phyloP scores from a whole-genome alignment of 2,113 vertebrate species.

The Regulus satrapa region DNA sequence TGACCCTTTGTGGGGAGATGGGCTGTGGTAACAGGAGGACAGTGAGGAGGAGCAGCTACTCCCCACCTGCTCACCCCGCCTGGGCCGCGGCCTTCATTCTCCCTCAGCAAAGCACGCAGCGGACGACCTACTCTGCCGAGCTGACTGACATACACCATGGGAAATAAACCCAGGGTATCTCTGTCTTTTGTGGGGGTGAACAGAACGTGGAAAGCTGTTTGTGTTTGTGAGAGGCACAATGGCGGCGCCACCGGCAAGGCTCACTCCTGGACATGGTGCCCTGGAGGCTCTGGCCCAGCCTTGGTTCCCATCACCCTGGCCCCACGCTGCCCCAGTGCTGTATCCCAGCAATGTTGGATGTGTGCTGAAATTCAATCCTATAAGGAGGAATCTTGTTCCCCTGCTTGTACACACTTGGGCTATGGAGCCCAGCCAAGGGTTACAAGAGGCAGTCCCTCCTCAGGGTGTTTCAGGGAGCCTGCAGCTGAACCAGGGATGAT shows the following conservation, averaged over 20 bases:
- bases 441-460: accelerated
- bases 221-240: background rate
- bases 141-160: background rate
- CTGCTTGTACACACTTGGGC: accelerated
- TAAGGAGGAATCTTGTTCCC: accelerated
- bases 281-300: accelerated
- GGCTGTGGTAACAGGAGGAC: constrained; percentile 20
- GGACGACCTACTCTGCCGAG: background rate
- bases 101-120: background rate
- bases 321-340: background rate
- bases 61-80: background rate
- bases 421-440: background rate
- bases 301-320: background rate
- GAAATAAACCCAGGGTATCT: background rate
- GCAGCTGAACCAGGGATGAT: accelerated
- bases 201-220: background rate
- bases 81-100: background rate
- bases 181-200: background rate
- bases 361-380: background rate
- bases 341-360: background rate
- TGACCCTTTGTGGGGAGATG: constrained; percentile 68
- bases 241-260: background rate
- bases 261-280: background rate
- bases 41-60: constrained; percentile 36
- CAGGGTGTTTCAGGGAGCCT: background rate